A percentile compares a stretch with the other conserved stretches of the same genome.
phyloP scores from a whole-genome alignment of 2,888 invertebrate species.

The Lasioglossum zephyrum region DNA sequence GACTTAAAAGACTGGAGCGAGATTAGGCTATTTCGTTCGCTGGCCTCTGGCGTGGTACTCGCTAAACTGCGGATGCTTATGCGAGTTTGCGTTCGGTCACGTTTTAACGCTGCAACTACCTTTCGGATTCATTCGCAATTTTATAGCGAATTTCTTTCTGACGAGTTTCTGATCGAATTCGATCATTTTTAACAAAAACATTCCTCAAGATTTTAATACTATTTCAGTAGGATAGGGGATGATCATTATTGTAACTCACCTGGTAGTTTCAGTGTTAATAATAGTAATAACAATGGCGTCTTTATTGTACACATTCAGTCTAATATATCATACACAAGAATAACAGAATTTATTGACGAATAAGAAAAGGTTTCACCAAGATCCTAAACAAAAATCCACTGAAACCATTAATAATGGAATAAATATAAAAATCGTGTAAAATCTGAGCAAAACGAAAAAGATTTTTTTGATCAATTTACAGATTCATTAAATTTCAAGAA shows the following conservation, averaged over 20 bases:
- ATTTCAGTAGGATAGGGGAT: neutral
- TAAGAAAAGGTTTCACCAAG: too few species aligned
- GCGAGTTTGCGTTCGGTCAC: neutral
- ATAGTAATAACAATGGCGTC: neutral
- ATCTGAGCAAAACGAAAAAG: neutral
- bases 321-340: neutral
- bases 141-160: too few species aligned
- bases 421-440: neutral
- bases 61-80: constrained; percentile 5
- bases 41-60: neutral
- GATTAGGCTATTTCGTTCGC: neutral
- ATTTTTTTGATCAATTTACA: neutral
- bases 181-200: neutral
- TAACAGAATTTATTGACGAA: neutral
- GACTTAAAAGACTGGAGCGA: constrained; percentile 36
- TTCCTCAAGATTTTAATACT: neutral
- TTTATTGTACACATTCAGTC: neutral
- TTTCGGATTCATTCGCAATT: neutral
- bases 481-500: neutral
- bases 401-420: neutral
- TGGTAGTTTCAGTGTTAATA: neutral
- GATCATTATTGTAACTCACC: neutral
- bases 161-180: neutral
- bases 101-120: neutral
- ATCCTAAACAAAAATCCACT: too few species aligned